phyloP scores from a whole-genome alignment of 2,797 vertebrate species.

The Bradypodion pumilum region DNA sequence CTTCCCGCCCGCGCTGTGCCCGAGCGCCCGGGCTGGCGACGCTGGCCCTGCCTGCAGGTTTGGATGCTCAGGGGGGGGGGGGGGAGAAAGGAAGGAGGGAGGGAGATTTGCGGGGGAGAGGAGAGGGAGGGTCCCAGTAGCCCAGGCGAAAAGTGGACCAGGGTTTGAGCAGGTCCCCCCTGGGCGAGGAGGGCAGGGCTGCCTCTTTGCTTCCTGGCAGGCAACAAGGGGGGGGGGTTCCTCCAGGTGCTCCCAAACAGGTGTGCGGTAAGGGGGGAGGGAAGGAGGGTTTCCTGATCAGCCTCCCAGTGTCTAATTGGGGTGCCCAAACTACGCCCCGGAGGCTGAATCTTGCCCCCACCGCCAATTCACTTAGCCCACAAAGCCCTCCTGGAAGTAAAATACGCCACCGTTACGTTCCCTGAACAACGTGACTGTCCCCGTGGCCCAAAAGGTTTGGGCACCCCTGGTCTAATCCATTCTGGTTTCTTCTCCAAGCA shows the following conservation, averaged over 20 bases:
- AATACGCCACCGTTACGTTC: too few relatives aligned
- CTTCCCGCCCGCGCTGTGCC: background rate
- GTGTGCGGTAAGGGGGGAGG: background rate
- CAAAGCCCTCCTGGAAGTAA: too few relatives aligned
- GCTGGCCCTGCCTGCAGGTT: slow-evolving; percentile 60
- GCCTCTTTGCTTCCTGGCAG: too few relatives aligned
- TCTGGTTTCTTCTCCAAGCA: background rate
- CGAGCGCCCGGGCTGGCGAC: slow-evolving; percentile 15
- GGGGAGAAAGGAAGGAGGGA: background rate
- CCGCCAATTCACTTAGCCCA: too few relatives aligned
- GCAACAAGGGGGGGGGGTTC: background rate
- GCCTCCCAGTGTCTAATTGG: background rate
- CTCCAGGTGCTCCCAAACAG: background rate
- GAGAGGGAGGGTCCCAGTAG: background rate
- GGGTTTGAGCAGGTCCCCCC: background rate
- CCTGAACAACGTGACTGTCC: too few relatives aligned
- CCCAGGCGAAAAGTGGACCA: slow-evolving; percentile 29
- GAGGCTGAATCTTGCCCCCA: too few relatives aligned
- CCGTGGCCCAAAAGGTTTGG: too few relatives aligned
- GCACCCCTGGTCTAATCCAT: too few relatives aligned
- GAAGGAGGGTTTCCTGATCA: too few relatives aligned
- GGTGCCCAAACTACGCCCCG: too few relatives aligned
- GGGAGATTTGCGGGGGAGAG: slow-evolving; percentile 44
- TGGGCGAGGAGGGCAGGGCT: too few relatives aligned
- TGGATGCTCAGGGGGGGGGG: slow-evolving; percentile 36